Evolutionary conservation across 1,140 invertebrate genomes (phyloP), one percentile per base, ranked within the genome.

Genomic region (Drosophila rhopaloa): DNA sequence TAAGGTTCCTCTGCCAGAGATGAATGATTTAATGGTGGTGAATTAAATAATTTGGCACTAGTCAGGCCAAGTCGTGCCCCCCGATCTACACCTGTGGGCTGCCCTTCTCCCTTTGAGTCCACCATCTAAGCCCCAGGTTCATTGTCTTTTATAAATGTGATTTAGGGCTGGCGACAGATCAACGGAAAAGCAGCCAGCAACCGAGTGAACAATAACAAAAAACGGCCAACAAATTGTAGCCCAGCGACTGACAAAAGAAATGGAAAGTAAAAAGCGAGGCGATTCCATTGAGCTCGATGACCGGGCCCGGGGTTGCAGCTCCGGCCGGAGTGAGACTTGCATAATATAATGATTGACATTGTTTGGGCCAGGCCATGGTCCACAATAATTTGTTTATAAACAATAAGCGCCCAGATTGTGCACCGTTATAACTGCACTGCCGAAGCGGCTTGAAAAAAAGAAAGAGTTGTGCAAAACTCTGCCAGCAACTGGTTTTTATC

Each of bases 321-420:
- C 73, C 43, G 9, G 19, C 24, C 55, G 58, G 48, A 57, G 61
- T 68, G 60, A 51, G 66, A 79, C 83, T 86, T 86, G 83, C 83
- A 88, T 88, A 85, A 85, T 85, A 81, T 85, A 86, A 86, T 86
- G 79, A 88, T 88, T 86, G 83, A 82, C 83, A 85, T 85, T 77
- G 48, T 53, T 66, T 60, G 59, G 66, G 19, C n/a, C 43, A 40
- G 46, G 41, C 27, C 29, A 19, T n/a, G 57, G 57, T 56, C 61
- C 67, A 76, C 72, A 79, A 79, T 84, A 84, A 83, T 76, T 81
- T 81, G 79, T 88, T 82, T 79, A 86, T 83, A 79, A 82, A 86
- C 83, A 86, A 86, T 88, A 83, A 73, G 72, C 65, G 58, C 47
- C 59, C 50, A 65, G 71, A 76, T 80, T 48, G 62, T 50, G 70